Percentiles rank a stretch among this genome's conserved stretches.
phyloP scores from a whole-genome alignment of 23 tunicate species.

The Clavelina lepadiformis region DNA sequence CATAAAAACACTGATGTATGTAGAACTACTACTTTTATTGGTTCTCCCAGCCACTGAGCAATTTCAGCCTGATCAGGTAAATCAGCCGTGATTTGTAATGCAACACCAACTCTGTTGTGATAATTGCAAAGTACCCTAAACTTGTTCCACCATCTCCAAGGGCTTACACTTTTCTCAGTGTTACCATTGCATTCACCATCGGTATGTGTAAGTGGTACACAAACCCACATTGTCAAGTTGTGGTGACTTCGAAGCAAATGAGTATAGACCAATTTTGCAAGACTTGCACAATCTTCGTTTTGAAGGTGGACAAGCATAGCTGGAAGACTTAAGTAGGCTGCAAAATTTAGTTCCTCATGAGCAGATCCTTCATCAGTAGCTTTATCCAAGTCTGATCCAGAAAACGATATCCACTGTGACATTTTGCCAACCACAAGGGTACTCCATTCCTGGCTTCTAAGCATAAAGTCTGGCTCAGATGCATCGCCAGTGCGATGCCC shows the following conservation, averaged over 20 bases:
- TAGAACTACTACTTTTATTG: constrained; percentile 53
- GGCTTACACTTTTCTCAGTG: background rate
- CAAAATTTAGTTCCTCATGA: constrained; percentile 48
- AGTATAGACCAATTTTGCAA: constrained; percentile 48
- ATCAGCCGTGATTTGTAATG: constrained; percentile 62
- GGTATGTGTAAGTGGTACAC: constrained; percentile 19
- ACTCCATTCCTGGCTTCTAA: constrained; percentile 76
- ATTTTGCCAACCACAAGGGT: constrained; percentile 73
- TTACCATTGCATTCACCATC: constrained; percentile 8
- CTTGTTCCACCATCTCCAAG: constrained; percentile 91
- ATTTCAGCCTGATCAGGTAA: constrained; percentile 41
- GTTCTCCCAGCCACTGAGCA: constrained; percentile 93
- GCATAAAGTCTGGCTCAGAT: constrained; percentile 47
- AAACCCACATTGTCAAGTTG: constrained; percentile 60
- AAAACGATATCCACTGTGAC: constrained; percentile 34
- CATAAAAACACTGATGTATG: constrained; percentile 49
- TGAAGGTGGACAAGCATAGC: constrained; percentile 44
- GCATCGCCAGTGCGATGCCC: constrained; percentile 56
- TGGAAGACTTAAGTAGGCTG: constrained; percentile 72
- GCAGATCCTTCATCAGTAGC: constrained; percentile 37
- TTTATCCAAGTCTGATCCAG: constrained; percentile 10
- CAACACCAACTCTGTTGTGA: constrained; percentile 56
- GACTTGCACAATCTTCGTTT: constrained; percentile 41
- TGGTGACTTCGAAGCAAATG: constrained; percentile 59
- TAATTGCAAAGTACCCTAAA: constrained; percentile 66